phyloP scores from a whole-genome alignment of 2,113 vertebrate genomes.

The Hypanus sabinus region DNA sequence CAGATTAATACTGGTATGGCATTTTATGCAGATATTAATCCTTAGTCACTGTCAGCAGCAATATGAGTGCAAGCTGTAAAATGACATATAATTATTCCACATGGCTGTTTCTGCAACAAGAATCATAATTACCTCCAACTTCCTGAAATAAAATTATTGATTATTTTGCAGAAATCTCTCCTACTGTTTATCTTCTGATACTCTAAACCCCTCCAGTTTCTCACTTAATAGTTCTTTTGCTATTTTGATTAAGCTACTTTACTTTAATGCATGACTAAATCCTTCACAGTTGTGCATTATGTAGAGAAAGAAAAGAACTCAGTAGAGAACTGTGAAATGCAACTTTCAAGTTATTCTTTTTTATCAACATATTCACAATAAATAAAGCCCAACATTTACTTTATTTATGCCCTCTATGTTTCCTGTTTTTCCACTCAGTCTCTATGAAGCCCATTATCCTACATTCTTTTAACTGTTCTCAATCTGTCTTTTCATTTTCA shows the following conservation, averaged over 20 bases:
- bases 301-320: no score
- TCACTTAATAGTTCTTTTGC: not conserved
- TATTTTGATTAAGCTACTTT: not conserved
- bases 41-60: constrained; percentile 29
- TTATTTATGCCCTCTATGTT: no score
- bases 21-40: constrained; percentile 37
- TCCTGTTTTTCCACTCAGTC: no score
- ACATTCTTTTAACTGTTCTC: no score
- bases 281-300: not conserved
- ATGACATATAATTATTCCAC: constrained; percentile 35
- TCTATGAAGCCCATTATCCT: no score
- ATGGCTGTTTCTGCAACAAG: constrained; percentile 31
- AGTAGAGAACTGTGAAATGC: not conserved
- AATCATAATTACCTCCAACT: constrained; percentile 28
- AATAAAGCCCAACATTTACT: not conserved
- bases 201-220: not conserved
- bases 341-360: not conserved
- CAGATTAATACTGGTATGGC: constrained; percentile 29
- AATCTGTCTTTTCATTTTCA: no score
- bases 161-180: constrained; percentile 23
- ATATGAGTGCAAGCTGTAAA: constrained; percentile 13
- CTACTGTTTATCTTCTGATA: not conserved
- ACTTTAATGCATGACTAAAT: not conserved
- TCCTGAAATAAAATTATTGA: constrained; percentile 19
- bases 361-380: not conserved